phyloP scores from a whole-genome alignment of 2,113 vertebrate species.

The Caloenas nicobarica region DNA sequence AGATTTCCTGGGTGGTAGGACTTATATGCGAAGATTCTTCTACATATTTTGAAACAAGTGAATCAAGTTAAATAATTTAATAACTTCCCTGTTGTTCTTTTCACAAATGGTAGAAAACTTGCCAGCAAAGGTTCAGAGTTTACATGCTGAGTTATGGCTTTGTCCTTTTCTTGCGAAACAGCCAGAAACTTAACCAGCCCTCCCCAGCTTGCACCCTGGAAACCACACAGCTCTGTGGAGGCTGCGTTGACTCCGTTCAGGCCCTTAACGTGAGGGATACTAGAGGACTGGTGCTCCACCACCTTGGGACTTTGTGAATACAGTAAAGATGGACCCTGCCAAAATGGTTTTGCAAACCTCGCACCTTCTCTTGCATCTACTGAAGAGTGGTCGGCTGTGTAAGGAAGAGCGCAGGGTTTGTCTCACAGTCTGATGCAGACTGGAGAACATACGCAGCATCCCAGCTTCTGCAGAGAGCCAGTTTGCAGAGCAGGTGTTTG shows the following conservation, averaged over 20 bases:
- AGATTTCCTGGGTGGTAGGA: not conserved
- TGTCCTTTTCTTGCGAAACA: not conserved
- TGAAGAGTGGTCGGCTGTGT: not conserved
- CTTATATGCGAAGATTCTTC: not conserved
- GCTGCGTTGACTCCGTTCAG: not conserved
- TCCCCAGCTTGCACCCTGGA: not conserved
- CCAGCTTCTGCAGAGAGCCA: not conserved
- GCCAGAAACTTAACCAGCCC: not conserved
- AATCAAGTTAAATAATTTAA: not conserved
- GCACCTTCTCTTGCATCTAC: not conserved
- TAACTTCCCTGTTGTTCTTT: not conserved
- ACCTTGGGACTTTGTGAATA: not conserved
- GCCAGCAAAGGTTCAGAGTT: not conserved
- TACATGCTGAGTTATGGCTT: not conserved
- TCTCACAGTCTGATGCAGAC: fast-evolving
- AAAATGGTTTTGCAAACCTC: not conserved
- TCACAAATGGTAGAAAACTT: not conserved
- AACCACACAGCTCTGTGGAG: not conserved
- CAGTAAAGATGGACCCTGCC: not conserved
- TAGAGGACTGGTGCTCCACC: not conserved
- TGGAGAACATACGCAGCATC: not conserved
- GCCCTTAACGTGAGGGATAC: not conserved
- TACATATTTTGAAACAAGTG: not conserved
- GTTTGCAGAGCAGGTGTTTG: not conserved
- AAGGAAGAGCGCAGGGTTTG: not conserved